Evolutionary conservation across 2,888 invertebrate species (phyloP).

Genomic region (Archaeoteleia sp.): DNA sequence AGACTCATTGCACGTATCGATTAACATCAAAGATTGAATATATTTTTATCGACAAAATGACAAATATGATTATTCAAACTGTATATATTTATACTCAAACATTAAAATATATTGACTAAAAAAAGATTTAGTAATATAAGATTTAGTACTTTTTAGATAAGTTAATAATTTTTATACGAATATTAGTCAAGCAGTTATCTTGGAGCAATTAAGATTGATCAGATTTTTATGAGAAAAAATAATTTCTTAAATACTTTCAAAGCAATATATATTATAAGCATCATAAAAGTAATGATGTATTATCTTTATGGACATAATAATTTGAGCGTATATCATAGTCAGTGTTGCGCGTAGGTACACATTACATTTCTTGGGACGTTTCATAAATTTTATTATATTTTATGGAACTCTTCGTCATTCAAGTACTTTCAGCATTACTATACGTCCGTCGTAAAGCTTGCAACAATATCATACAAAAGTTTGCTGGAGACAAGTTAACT

Average conservation of each 20-base stretch:
- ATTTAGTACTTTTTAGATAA: too few relatives aligned
- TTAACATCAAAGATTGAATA: too few relatives aligned
- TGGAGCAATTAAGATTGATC: too few relatives aligned
- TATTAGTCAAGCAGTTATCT: too few relatives aligned
- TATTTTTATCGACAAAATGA: too few relatives aligned
- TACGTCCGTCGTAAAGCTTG: slow-evolving; percentile 29
- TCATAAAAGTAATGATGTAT: slow-evolving; percentile 32
- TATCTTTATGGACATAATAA: slow-evolving; percentile 25
- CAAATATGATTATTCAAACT: too few relatives aligned
- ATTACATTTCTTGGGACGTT: slow-evolving; percentile 37
- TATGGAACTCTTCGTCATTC: slow-evolving; percentile 33
- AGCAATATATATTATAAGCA: slow-evolving; percentile 21
- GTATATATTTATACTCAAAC: too few relatives aligned
- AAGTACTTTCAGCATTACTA: slow-evolving; percentile 24
- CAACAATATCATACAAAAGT: slow-evolving; percentile 34
- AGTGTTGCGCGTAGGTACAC: slow-evolving; percentile 26
- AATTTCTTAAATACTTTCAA: slow-evolving; percentile 27
- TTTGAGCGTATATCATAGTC: slow-evolving; percentile 23
- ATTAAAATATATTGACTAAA: too few relatives aligned
- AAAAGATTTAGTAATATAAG: too few relatives aligned
- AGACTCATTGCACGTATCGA: too few relatives aligned
- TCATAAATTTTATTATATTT: slow-evolving; percentile 40
- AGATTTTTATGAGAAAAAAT: too few relatives aligned
- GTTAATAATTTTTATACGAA: too few relatives aligned
- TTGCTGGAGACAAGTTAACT: slow-evolving; percentile 20